Evolutionary conservation across 2,113 vertebrate genomes (phyloP).

Genomic region (Sterna hirundo): DNA sequence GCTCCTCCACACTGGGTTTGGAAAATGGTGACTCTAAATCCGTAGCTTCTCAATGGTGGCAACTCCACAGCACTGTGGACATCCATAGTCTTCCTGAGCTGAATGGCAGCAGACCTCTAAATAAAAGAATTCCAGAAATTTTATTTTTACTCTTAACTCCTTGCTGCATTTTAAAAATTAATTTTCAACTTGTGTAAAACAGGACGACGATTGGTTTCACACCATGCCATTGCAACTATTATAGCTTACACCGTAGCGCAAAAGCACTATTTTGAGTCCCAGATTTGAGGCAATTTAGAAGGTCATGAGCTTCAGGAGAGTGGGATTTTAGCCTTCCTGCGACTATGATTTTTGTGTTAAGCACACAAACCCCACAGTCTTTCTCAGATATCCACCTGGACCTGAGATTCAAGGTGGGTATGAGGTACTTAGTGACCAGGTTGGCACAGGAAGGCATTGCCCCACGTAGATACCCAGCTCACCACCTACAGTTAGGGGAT

Average conservation of each 20-base stretch:
- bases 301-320: not conserved
- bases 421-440: accelerated
- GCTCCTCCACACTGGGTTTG: not conserved
- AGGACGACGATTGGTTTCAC: not conserved
- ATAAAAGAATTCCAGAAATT: not conserved
- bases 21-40: not conserved
- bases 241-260: not conserved
- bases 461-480: not conserved
- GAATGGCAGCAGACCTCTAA: not conserved
- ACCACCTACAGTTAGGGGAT: not conserved
- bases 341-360: not conserved
- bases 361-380: not conserved
- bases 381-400: not conserved
- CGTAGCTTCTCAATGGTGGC: not conserved
- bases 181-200: not conserved
- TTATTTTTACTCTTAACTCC: not conserved
- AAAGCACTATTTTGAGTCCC: not conserved
- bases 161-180: not conserved
- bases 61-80: not conserved
- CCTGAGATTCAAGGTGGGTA: not conserved
- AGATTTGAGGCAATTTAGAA: not conserved
- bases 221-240: not conserved
- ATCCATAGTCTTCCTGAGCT: not conserved
- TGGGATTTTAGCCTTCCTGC: not conserved
- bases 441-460: not conserved